Evolutionary conservation across 2,797 vertebrate species (phyloP), one percentile per base, ranked within the genome.

Genomic region (Orientallactaga sibirica): DNA sequence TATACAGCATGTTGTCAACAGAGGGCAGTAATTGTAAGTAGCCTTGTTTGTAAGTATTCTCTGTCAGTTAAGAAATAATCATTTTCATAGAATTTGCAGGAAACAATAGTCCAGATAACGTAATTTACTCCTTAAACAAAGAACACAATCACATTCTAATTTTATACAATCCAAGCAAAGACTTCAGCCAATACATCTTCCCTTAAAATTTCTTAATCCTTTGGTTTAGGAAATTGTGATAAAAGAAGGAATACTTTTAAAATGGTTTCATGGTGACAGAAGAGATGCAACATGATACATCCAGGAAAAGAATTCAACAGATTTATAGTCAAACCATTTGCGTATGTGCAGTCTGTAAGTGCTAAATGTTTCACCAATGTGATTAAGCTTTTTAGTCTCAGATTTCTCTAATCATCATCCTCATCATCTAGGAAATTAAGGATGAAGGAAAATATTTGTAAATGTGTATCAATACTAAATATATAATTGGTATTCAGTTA

Each of bases 21-120:
- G 93, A 90, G 93, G 94, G 96, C 95, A 78, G 80, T 90, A 88
- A 27, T 85, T 43, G 89, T 58, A 93, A 76, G 74, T 70, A 37
- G 52, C 25, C 52, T 6, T 22, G 67, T 48, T 48, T 48, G 43
- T 9, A 48, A 48, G 48, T 12, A 1, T 43, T 81, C 20, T 77
- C 43, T 41, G 14, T 20, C 48, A 73, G 55, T 20, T 48, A 41
- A 61, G 43, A 78, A 66, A 8, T 10, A 85, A 58, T 27, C 15
- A 24, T 86, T 73, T 91, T 77, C 29, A 61, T 3, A 37, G 41
- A 90, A 58, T 55, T 18, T 84, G 58, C 80, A 83, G 22, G 27
- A 80, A 62, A 70, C 3, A 61, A 5, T 24, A 75, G 75, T 81
- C 33, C 74, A 48, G 67, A 5, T 43, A 66, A 4, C 14, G 67